Conservation (phyloP, 2,797 vertebrate genomes). For the Macropus fuliginosus region DNA sequence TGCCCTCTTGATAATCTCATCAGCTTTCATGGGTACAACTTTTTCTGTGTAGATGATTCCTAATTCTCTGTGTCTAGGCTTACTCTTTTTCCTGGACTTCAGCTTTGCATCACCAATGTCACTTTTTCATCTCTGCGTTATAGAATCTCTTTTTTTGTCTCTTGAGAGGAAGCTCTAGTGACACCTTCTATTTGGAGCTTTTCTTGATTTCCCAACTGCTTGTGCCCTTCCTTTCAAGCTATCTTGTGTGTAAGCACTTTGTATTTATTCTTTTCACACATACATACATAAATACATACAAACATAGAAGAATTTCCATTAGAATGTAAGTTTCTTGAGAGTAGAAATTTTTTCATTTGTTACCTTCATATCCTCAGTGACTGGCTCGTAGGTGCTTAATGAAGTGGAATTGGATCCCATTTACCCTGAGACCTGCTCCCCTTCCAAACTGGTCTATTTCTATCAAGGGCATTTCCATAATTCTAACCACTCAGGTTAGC, state of each 20-base stretch:
- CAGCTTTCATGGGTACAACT: background rate
- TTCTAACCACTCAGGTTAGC: background rate
- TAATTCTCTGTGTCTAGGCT: background rate
- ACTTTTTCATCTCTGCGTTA: background rate
- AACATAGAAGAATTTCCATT: background rate
- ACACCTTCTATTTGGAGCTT: background rate
- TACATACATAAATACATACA: no score
- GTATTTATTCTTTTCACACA: background rate
- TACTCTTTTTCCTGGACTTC: background rate
- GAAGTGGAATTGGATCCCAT: background rate
- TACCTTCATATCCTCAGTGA: background rate
- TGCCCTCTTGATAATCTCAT: background rate
- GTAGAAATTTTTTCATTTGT: background rate
- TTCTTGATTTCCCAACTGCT: background rate
- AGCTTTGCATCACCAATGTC: background rate
- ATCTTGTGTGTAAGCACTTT: background rate
- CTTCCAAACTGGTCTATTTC: background rate
- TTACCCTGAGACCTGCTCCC: background rate
- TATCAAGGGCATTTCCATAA: background rate
- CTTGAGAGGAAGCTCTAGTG: background rate
- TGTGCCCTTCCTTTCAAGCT: background rate
- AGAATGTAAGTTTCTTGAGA: background rate
- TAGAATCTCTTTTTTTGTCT: background rate
- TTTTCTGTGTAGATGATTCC: background rate
- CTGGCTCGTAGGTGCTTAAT: background rate